Percentiles rank a stretch among this genome's conserved stretches.
Evolutionary conservation across 2,888 invertebrate genomes (phyloP).

Genomic region (Chydorus sphaericus): DNA sequence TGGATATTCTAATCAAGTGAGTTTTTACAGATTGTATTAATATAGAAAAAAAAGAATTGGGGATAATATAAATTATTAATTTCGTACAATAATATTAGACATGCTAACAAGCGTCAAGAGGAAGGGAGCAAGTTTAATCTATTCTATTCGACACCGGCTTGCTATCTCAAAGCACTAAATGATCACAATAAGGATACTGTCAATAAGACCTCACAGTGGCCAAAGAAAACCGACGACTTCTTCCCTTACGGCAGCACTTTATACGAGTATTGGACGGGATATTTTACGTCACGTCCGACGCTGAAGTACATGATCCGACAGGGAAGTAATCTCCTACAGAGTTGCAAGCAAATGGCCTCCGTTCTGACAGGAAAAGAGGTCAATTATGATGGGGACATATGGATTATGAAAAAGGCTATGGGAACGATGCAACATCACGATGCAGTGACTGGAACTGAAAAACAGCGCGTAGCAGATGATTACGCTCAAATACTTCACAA

Average conservation of each 20-base stretch:
- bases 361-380: constrained; percentile 36
- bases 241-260: constrained; percentile 79
- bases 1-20: constrained; percentile 77
- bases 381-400: constrained; percentile 40
- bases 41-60: neutral
- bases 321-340: constrained; percentile 60
- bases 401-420: constrained; percentile 28
- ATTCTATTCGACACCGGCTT: constrained; percentile 72
- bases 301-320: constrained; percentile 59
- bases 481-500: constrained; percentile 58
- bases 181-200: constrained; percentile 47
- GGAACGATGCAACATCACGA: constrained; percentile 70
- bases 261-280: constrained; percentile 87
- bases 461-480: constrained; percentile 74
- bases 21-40: constrained; percentile 25
- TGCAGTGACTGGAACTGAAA: constrained; percentile 74
- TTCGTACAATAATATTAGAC: constrained; percentile 15
- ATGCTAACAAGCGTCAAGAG: constrained; percentile 15
- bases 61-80: neutral
- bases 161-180: constrained; percentile 63
- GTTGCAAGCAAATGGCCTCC: constrained; percentile 57
- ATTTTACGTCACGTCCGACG: constrained; percentile 67
- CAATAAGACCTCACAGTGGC: too few species aligned
- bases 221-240: constrained; percentile 69
- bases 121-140: constrained; percentile 17